These are phyloP conservation scores for Acridotheres tristis DNA, from an alignment of 2,797 vertebrate genomes.

Conservation along the genomic window DNA sequence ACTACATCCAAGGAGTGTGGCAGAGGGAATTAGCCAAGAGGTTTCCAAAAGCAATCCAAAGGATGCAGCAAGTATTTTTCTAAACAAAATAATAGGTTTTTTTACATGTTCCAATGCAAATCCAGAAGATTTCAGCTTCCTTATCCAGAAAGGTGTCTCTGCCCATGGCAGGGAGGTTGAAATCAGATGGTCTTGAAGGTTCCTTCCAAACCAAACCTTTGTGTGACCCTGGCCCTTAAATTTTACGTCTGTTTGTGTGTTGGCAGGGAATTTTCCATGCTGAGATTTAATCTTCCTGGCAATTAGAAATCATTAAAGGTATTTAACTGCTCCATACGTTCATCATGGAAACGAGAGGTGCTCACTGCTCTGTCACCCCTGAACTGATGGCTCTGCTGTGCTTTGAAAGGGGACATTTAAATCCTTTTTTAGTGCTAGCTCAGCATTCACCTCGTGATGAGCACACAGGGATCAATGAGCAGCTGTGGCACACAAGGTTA, in stretches of 20 bases:
- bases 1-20: not conserved
- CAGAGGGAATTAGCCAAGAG: not conserved
- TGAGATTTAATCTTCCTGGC: not conserved
- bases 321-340: not conserved
- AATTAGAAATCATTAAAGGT: not conserved
- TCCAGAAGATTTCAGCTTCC: not conserved
- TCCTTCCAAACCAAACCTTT: not conserved
- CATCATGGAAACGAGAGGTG: not conserved
- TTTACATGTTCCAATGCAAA: not conserved
- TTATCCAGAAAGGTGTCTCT: not conserved
- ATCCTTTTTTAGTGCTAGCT: not conserved
- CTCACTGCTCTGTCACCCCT: not conserved
- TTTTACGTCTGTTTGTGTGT: not conserved
- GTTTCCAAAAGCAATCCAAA: not conserved
- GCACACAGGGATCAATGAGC: not conserved
- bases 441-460: not conserved
- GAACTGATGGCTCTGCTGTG: not conserved
- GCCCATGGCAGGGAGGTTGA: not conserved
- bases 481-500: constrained; percentile 44
- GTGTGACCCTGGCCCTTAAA: not conserved
- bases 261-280: not conserved
- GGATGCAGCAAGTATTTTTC: not conserved
- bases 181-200: not conserved
- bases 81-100: not conserved
- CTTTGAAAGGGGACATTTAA: not conserved